Base-by-base conservation (phyloP, 2,888 invertebrate species). In the Ferrisia virgata region DNA sequence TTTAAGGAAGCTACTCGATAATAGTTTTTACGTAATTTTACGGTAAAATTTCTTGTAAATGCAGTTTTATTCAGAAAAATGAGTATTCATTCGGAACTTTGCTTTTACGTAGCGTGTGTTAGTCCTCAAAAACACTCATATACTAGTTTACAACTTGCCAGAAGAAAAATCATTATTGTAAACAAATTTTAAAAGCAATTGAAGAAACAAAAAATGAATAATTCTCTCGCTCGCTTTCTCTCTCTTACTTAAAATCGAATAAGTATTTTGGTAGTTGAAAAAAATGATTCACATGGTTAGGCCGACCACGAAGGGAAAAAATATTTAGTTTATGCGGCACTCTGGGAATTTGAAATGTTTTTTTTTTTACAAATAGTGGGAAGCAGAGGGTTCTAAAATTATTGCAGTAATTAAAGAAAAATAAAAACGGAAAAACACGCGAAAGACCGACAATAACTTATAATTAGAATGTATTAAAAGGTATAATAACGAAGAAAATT, bases 401-500 rank as follows among this genome's bases (percentile, higher is more conserved):
- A 64, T 64, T 64, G 58, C 58, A 25, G 22, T 64, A 64, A 64
- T 64, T 64, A 64, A 11, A 64, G 58, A 64, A 64, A 64, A 64
- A 64, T 25, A 64, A 64, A 64, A 64, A 64, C 25, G 58, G 28
- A 28, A 47, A 64, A 64, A 64, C 58, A 64, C 28, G 58, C 58
- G 58, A 64, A 64, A 64, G 28, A 64, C 58, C 58, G 28, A 64
- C 58, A 64, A 64, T 64, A 64, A 64, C 58, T 64, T 64, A 64
- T 64, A 64, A 64, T 64, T 64, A 64, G 58, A 64, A 64, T 28
- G 58, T 64, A 64, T 64, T 64, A 64, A 64, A 64, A 64, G 58
- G 58, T 64, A 64, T 64, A 64, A 64, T 64, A 64, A 64, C 58
- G 58, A 64, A 64, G 58, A 64, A 64, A 64, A 64, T 64, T 64